Percentiles rank a stretch among this genome's conserved stretches.
Evolutionary conservation across 2,113 vertebrate genomes (phyloP).

Genomic region (Oostethus manadensis): DNA sequence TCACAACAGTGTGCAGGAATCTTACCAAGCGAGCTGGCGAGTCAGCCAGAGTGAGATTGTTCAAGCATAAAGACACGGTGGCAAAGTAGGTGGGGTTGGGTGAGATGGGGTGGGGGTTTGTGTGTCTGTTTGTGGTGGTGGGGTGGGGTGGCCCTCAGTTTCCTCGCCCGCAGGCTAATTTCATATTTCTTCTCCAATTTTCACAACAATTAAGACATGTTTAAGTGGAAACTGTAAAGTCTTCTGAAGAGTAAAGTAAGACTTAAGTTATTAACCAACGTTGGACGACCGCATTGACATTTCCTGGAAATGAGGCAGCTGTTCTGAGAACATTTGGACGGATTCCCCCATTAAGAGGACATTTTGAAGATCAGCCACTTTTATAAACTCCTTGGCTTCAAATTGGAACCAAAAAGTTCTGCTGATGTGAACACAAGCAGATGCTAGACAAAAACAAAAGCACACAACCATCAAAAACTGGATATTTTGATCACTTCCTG

Average conservation of each 20-base stretch:
- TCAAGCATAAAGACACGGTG: slow-evolving; percentile 17
- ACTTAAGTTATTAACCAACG: background rate
- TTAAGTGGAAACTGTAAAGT: no score
- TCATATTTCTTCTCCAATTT: background rate
- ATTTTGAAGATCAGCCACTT: background rate
- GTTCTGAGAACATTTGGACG: background rate
- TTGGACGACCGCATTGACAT: background rate
- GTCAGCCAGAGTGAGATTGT: slow-evolving; percentile 20
- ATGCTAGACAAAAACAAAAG: no score
- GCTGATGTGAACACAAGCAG: no score
- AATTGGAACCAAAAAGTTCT: no score
- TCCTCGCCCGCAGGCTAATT: background rate
- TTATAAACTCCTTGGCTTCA: background rate
- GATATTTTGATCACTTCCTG: no score
- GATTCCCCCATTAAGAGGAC: background rate
- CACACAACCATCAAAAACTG: no score
- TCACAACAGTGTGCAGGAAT: slow-evolving; percentile 53
- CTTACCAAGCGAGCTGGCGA: slow-evolving; percentile 54
- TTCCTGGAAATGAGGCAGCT: background rate
- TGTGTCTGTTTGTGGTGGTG: no score
- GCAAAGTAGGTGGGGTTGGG: slow-evolving; percentile 3
- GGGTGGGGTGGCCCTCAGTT: no score
- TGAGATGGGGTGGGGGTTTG: background rate
- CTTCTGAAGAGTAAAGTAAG: no score
- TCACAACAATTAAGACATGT: no score